Evolutionary conservation across 2,888 invertebrate species (phyloP).

Genomic region (Proisotoma minuta): DNA sequence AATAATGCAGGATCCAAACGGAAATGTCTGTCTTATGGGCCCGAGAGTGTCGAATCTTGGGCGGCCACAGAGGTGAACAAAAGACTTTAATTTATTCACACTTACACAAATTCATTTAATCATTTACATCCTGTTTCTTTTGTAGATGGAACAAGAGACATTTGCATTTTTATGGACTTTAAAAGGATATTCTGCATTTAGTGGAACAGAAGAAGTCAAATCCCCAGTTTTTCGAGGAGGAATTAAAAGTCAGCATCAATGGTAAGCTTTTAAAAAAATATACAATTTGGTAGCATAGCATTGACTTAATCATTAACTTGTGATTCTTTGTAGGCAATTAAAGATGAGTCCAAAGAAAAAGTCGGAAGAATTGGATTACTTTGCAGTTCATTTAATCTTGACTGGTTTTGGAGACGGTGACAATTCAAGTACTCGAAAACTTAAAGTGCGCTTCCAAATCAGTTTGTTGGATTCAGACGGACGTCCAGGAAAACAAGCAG

Average conservation of each 20-base stretch:
- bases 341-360: slow-evolving; percentile 46
- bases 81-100: neutral
- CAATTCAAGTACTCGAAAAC: slow-evolving; percentile 28
- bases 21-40: slow-evolving; percentile 39
- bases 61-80: slow-evolving; percentile 43
- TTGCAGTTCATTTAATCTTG: slow-evolving; percentile 44
- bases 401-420: slow-evolving; percentile 41
- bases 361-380: slow-evolving; percentile 43
- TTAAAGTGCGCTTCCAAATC: slow-evolving; percentile 45
- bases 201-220: slow-evolving; percentile 40
- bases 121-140: neutral
- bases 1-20: slow-evolving; percentile 22
- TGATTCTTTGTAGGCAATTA: slow-evolving; percentile 37
- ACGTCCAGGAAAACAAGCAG: slow-evolving; percentile 44
- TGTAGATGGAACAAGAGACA: slow-evolving; percentile 45
- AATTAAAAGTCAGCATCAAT: slow-evolving; percentile 41
- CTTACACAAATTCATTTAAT: neutral
- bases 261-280: slow-evolving; percentile 29
- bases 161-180: slow-evolving; percentile 35
- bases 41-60: slow-evolving; percentile 44
- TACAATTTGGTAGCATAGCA: neutral
- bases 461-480: slow-evolving; percentile 44
- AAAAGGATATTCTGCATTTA: slow-evolving; percentile 40
- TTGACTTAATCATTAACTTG: neutral
- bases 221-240: slow-evolving; percentile 45